Percentiles rank a stretch among this genome's conserved stretches.
These are phyloP conservation scores for Coptotermes formosanus DNA, from an alignment of 1,140 invertebrate species.

Conservation along the genomic window DNA sequence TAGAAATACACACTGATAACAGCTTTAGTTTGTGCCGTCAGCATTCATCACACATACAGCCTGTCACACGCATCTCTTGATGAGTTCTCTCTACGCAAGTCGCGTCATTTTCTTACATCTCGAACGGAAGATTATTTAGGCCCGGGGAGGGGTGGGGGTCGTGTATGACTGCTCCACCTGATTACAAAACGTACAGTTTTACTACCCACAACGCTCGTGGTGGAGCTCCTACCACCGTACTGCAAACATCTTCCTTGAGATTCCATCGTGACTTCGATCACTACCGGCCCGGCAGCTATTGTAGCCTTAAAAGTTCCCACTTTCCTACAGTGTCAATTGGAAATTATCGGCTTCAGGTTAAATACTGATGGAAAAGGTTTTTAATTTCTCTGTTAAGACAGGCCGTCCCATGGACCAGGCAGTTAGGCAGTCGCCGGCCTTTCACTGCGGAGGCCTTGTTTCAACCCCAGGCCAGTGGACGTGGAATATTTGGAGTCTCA, in stretches of 20 bases:
- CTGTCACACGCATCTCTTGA: too few species aligned
- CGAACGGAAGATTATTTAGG: too few species aligned
- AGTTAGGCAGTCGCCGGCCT: too few species aligned
- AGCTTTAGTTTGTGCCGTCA: background rate
- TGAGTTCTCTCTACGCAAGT: too few species aligned
- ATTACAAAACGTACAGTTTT: background rate
- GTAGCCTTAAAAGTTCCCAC: background rate
- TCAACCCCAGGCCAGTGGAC: too few species aligned
- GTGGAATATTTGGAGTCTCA: too few species aligned
- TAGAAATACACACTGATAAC: background rate
- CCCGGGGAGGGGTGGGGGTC: background rate
- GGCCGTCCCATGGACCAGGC: too few species aligned
- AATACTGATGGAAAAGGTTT: too few species aligned
- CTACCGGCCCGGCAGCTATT: background rate
- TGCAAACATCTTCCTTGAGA: background rate
- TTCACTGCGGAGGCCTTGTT: too few species aligned
- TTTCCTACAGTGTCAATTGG: background rate
- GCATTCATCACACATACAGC: too few species aligned
- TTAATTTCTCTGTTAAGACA: too few species aligned
- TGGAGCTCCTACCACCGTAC: background rate
- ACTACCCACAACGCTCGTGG: background rate
- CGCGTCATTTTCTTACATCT: background rate
- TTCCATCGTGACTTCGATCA: background rate
- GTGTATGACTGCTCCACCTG: background rate
- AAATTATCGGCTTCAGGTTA: too few species aligned